Evolutionary conservation across 1,140 invertebrate genomes (phyloP), one percentile per base, ranked within the genome.

Genomic region (Planococcus citri): DNA sequence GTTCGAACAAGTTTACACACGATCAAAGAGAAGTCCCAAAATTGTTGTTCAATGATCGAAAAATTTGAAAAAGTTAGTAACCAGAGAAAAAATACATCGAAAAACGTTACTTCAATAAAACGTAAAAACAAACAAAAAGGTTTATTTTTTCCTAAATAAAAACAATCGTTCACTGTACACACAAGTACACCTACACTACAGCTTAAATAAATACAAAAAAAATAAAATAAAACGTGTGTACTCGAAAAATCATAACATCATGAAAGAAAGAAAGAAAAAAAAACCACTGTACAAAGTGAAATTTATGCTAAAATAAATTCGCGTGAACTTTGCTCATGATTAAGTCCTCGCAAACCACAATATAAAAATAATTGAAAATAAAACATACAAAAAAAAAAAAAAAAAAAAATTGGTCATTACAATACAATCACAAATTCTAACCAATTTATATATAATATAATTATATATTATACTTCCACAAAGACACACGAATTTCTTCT

Each of bases 81-180:
- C n/a, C n/a, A n/a, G n/a, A n/a, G n/a, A n/a, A n/a, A n/a, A n/a
- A n/a, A n/a, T n/a, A 33, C 29, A 33, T 3, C 29, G 29, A 33
- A 6, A 33, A 33, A 33, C 29, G 12, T 12, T 6, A 12, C 29
- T 33, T 33, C 29, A 33, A 33, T 33, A 33, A 33, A 12, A 33
- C n/a, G n/a, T n/a, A 33, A 51, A 51, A 51, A 51, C 2, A 51
- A n/a, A 51, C 3, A 51, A 51, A 14, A 51, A 51, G 41, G 41
- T 51, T 51, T 51, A 51, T 51, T 51, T 51, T 20, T 9, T 33
- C n/a, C 41, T 51, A 51, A 51, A 51, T 51, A 20, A 51, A 51
- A 51, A 51, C 41, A 51, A 51, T 51, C 41, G 4, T 51, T 51
- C 41, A 51, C 41, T 51, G 41, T 51, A 51, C 41, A 51, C 41